Evolutionary conservation across 1,140 invertebrate species (phyloP), one percentile per base, ranked within the genome.

Genomic region (Apis florea): DNA sequence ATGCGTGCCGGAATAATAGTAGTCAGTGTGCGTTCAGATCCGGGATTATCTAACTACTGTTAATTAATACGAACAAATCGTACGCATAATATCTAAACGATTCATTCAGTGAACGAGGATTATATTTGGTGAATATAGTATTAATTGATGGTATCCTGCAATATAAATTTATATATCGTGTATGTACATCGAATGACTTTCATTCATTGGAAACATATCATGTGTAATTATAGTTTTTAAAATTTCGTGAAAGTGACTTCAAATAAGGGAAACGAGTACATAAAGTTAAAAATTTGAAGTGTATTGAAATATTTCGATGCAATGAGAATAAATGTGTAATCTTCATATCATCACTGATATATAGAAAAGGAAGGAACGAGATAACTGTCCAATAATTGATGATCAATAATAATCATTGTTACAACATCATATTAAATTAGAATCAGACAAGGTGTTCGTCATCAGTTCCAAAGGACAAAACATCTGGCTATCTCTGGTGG

Each of bases 1-100:
- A 88, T 90, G 89, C 87, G 90, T 90, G 89, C 61, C 86, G 83
- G 79, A 87, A 76, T 66, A 79, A 71, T 70, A 53, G 31, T 51
- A 56, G 31, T 17, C 70, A 64, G 82, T 76, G 82, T 76, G 72
- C 85, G 73, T 86, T 67, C 69, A 68, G 68, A 49, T 66, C 47
- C 61, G 72, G 72, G 51, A 82, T 74, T 71, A 73, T 72, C 49
- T 70, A 76, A 84, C 76, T 24, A 83, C 8, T 66, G 64, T n/a
- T 47, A 77, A 51, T 67, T 71, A 17, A 56, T 54, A 24, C 54
- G 40, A 73, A 19, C 53, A 69, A 40, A 47, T 83, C 54, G 64
- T 53, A 47, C 26, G 69, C 56, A 75, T 85, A 67, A 71, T 47
- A 59, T 11, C 15, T 24, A 24, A 61, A 21, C 26, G 26, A 63